Evolutionary conservation across 1,140 invertebrate species (phyloP).

Genomic region (Drosophila orena): DNA sequence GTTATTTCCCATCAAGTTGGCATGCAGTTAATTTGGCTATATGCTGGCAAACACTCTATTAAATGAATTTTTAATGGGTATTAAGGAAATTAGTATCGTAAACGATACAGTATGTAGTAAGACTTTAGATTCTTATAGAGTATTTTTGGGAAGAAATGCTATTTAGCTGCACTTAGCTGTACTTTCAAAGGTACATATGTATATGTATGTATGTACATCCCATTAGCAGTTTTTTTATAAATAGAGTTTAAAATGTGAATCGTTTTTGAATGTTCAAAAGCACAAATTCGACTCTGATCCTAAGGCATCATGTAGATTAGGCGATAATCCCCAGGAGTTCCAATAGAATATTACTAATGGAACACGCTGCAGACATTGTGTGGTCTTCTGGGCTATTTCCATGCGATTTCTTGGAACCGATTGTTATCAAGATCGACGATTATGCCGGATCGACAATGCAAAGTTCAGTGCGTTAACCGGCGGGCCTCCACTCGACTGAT

Average conservation of each 20-base stretch:
- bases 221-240: conserved; percentile 1
- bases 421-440: neutral
- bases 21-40: conserved; percentile 9
- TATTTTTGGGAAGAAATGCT: neutral
- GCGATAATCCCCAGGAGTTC: neutral
- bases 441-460: conserved; percentile 13
- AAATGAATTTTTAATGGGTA: no score
- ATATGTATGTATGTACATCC: neutral
- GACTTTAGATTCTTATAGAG: no score
- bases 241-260: neutral
- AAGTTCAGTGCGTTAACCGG: conserved; percentile 20
- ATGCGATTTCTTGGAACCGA: neutral
- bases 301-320: neutral
- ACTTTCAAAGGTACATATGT: neutral
- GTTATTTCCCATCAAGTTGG: conserved; percentile 7
- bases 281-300: neutral
- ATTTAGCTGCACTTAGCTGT: neutral
- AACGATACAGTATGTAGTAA: no score
- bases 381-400: neutral
- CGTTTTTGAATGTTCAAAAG: conserved; percentile 6
- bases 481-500: conserved; percentile 25
- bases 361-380: neutral
- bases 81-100: no score
- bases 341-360: neutral
- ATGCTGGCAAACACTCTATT: neutral